These are phyloP conservation scores for Nettapus auritus DNA, from an alignment of 2,113 vertebrate species.

Conservation along the genomic window DNA sequence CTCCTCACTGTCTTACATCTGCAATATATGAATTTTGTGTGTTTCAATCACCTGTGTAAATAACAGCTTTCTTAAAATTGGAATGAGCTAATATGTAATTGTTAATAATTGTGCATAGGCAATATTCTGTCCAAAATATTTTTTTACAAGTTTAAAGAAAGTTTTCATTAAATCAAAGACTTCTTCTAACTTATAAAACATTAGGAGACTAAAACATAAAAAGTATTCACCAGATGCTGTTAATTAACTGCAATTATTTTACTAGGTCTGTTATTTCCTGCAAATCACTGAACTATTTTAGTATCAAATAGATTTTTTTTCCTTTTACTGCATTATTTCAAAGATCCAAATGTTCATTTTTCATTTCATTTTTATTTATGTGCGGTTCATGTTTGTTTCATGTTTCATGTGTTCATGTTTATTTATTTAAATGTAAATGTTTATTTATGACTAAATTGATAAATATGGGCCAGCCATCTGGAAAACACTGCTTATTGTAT, in stretches of 20 bases:
- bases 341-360: accelerated
- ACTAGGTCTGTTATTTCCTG: not conserved
- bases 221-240: not conserved
- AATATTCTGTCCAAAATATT: not conserved
- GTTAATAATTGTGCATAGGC: not conserved
- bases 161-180: not conserved
- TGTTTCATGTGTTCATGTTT: too few species aligned
- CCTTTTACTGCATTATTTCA: not conserved
- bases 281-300: not conserved
- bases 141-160: not conserved
- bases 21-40: not conserved
- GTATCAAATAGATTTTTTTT: not conserved
- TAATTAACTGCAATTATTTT: not conserved
- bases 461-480: not conserved
- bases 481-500: not conserved
- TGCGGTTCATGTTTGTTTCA: too few species aligned
- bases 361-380: not conserved
- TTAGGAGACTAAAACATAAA: not conserved
- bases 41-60: not conserved
- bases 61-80: not conserved
- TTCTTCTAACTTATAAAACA: not conserved
- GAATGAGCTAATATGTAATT: not conserved
- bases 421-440: too few species aligned
- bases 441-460: not conserved
- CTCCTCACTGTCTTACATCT: not conserved